Conservation (phyloP, 2,113 vertebrate species). For the Perccottus glenii region DNA sequence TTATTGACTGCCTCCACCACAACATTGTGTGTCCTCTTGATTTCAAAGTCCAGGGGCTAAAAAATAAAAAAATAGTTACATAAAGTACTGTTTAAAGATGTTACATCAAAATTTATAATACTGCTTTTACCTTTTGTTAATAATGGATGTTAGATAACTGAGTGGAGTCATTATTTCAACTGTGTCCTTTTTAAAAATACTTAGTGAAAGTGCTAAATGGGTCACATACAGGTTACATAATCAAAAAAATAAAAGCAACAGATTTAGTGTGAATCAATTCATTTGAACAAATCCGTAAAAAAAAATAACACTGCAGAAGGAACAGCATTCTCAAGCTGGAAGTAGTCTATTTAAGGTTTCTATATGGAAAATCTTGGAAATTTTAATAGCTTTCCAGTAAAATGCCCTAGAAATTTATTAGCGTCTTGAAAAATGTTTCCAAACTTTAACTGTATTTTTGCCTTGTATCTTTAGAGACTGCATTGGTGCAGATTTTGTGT, state of each 20-base stretch:
- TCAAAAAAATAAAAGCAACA: not conserved
- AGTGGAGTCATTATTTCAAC: not conserved
- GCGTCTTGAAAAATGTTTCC: too few relatives aligned
- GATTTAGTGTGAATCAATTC: not conserved
- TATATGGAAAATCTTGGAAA: too few relatives aligned
- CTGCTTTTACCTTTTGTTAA: not conserved
- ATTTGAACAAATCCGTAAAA: not conserved
- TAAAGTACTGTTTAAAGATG: not conserved
- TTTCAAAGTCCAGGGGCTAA: slow-evolving; percentile 94
- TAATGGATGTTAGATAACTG: not conserved
- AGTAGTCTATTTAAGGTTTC: too few relatives aligned
- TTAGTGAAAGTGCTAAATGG: not conserved
- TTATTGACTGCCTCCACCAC: slow-evolving; percentile 97
- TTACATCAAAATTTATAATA: not conserved
- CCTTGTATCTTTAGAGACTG: too few relatives aligned
- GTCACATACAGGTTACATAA: not conserved
- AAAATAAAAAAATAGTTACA: slow-evolving; percentile 9
- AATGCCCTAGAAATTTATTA: too few relatives aligned
- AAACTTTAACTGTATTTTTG: too few relatives aligned
- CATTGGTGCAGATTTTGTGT: too few relatives aligned
- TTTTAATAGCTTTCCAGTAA: too few relatives aligned
- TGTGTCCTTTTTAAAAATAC: not conserved
- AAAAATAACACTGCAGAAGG: not conserved
- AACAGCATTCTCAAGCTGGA: too few relatives aligned
- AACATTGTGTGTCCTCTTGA: slow-evolving; percentile 88